Conservation (phyloP, 2,113 vertebrate species). For the Gymnobelideus leadbeateri region DNA sequence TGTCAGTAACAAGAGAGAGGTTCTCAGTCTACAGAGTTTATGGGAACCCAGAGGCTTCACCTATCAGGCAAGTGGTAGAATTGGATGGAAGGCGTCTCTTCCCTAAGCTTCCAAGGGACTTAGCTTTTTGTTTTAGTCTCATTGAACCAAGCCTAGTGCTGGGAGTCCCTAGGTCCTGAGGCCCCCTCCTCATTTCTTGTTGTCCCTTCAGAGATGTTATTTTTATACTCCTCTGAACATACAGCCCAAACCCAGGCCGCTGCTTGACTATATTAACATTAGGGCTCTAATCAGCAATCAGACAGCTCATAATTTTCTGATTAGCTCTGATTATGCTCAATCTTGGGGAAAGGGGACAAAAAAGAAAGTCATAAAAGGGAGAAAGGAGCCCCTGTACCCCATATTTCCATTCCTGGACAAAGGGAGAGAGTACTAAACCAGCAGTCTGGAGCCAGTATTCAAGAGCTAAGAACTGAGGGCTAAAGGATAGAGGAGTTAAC, state of each 20-base stretch:
- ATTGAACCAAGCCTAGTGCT: not conserved
- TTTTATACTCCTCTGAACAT: conserved; percentile 89
- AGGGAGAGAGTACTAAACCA: not conserved
- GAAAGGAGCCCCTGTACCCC: conserved; percentile 53
- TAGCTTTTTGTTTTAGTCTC: not conserved
- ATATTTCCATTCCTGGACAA: not conserved
- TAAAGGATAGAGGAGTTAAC: not conserved
- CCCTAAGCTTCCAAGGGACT: not conserved
- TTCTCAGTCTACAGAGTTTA: not conserved
- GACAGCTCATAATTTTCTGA: conserved; percentile 93
- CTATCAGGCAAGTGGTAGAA: not conserved
- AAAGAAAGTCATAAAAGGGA: conserved; percentile 66
- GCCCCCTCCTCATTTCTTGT: conserved; percentile 52
- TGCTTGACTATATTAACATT: conserved; percentile 92
- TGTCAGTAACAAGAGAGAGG: not conserved
- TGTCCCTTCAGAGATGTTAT: conserved; percentile 83
- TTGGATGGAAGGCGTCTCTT: not conserved
- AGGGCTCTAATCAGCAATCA: conserved; percentile 93
- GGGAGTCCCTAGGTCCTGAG: not conserved
- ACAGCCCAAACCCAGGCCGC: conserved; percentile 85
- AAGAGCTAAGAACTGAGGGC: not conserved
- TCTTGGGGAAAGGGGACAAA: conserved; percentile 77
- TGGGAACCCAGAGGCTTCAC: not conserved
- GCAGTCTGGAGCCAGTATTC: not conserved
- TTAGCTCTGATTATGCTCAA: conserved; percentile 91